A percentile compares a stretch with the other conserved stretches of the same genome.
Evolutionary conservation across 2,113 vertebrate species (phyloP).

Genomic region (Scatophagus argus): DNA sequence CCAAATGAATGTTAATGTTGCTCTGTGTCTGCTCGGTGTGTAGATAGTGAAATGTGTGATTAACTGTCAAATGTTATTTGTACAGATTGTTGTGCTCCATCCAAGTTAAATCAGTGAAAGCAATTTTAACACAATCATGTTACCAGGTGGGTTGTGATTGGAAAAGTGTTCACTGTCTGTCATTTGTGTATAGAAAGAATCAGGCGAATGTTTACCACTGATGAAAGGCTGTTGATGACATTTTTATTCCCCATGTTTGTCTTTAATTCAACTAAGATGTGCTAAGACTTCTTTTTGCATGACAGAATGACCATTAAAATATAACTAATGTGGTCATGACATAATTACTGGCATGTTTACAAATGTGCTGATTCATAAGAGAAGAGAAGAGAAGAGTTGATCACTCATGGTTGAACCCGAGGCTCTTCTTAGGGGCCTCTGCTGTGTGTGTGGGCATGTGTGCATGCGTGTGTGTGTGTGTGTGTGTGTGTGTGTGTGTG

Average conservation of each 20-base stretch:
- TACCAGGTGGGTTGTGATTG: background rate
- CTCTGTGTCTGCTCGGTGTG: background rate
- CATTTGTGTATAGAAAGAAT: background rate
- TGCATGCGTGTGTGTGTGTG: background rate
- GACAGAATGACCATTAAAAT: background rate
- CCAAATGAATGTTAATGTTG: background rate
- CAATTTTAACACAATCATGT: background rate
- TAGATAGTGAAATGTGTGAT: too few relatives aligned
- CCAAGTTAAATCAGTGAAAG: background rate
- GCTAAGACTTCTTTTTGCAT: background rate
- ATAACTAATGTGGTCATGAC: background rate
- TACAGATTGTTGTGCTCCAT: background rate
- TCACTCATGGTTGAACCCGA: constrained; percentile 18
- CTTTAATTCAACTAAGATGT: background rate
- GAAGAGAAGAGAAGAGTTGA: background rate
- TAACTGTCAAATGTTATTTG: background rate
- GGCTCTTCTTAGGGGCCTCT: background rate
- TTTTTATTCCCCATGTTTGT: background rate
- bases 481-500: background rate
- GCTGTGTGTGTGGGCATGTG: background rate
- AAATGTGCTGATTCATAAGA: constrained; percentile 11
- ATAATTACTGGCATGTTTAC: constrained; percentile 7
- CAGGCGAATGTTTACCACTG: background rate
- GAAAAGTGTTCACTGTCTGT: background rate
- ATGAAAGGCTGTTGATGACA: background rate